Evolutionary conservation across 1,140 invertebrate genomes (phyloP).

Genomic region (Maconellicoccus hirsutus): DNA sequence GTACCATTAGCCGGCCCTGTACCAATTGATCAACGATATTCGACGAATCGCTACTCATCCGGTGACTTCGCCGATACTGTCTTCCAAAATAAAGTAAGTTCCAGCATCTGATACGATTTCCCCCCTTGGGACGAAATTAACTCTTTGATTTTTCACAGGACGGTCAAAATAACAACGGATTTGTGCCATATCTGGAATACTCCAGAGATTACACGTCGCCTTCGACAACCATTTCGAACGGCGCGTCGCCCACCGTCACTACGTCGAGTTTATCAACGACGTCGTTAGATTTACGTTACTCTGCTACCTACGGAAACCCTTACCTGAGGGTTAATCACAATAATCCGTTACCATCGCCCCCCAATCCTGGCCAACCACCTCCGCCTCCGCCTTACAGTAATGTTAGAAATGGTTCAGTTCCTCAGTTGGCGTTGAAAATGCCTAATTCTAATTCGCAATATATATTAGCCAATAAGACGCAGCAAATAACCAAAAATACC

Average conservation of each 20-base stretch:
- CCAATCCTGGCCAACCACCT: conserved; percentile 61
- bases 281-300: conserved; percentile 67
- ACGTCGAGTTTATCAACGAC: conserved; percentile 31
- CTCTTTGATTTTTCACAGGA: conserved; percentile 39
- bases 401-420: conserved; percentile 37
- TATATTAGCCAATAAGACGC: conserved; percentile 36
- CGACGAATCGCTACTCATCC: conserved; percentile 64
- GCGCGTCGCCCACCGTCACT: conserved; percentile 34
- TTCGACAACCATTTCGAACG: background rate
- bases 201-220: conserved; percentile 44
- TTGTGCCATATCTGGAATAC: conserved; percentile 80
- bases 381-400: conserved; percentile 57
- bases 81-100: conserved; percentile 47
- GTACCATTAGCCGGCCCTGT: conserved; percentile 63
- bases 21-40: conserved; percentile 42
- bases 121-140: no score
- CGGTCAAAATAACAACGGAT: conserved; percentile 74
- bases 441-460: conserved; percentile 39
- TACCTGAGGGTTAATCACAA: conserved; percentile 54
- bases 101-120: no score
- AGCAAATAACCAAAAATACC: conserved; percentile 42
- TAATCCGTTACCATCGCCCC: conserved; percentile 42
- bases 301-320: conserved; percentile 78
- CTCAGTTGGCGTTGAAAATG: conserved; percentile 38
- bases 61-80: conserved; percentile 68